Evolutionary conservation across 2,797 vertebrate species (phyloP).

Genomic region (Enteromius afrohamiltoni): DNA sequence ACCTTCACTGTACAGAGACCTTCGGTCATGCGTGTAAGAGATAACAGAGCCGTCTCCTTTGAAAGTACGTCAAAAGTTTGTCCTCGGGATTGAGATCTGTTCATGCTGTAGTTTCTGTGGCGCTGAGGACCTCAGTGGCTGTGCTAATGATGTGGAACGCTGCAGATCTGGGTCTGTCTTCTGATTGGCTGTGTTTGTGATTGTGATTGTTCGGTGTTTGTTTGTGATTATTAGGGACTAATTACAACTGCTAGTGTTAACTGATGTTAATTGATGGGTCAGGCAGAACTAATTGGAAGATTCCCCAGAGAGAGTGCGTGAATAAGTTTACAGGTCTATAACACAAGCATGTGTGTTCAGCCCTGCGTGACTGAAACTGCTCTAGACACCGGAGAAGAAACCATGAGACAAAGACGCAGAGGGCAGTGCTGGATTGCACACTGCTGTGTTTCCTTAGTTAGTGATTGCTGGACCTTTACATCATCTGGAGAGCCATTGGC

Average conservation of each 20-base stretch:
- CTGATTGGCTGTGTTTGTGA: not conserved
- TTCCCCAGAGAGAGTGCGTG: constrained; percentile 32
- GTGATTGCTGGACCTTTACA: constrained; percentile 52
- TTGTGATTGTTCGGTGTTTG: constrained; percentile 14
- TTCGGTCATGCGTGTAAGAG: not conserved
- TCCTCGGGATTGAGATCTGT: not conserved
- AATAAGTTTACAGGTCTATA: not conserved
- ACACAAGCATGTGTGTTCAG: constrained; percentile 15
- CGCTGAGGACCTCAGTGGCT: not conserved
- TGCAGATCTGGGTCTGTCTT: constrained; percentile 1
- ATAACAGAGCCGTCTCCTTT: not conserved
- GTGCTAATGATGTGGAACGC: not conserved
- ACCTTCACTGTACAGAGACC: not conserved
- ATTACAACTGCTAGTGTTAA: constrained; percentile 51
- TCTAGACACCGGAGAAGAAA: not conserved
- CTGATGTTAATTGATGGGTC: constrained; percentile 53
- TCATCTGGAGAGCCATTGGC: constrained; percentile 31
- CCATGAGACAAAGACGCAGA: not conserved
- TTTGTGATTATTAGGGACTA: constrained; percentile 27
- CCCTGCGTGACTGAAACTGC: not conserved
- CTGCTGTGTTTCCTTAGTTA: not conserved
- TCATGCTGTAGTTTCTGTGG: not conserved
- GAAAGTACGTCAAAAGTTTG: not conserved
- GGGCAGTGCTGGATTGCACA: not conserved
- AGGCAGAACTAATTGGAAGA: constrained; percentile 48